Evolutionary conservation across 2,797 vertebrate species (phyloP).

Genomic region (Myiotriccus ornatus): DNA sequence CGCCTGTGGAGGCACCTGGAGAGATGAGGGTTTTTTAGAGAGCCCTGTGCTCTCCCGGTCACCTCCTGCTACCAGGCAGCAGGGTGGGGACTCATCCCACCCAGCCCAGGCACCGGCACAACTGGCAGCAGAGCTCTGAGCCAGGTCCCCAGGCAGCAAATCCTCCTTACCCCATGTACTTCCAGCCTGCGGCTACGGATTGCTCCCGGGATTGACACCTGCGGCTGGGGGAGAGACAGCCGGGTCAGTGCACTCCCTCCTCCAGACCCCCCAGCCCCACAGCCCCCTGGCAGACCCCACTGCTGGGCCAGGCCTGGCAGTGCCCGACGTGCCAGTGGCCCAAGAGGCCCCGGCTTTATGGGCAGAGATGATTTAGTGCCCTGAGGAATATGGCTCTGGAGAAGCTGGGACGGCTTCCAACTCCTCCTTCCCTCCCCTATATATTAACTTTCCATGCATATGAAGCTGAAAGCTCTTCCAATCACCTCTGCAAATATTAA

Average conservation of each 20-base stretch:
- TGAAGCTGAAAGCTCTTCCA: constrained; percentile 24
- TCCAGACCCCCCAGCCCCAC: accelerated
- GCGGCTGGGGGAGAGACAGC: background rate
- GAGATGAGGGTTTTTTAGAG: background rate
- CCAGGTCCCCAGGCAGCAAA: background rate
- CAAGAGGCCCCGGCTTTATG: background rate
- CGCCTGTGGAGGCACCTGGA: accelerated
- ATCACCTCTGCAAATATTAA: constrained; percentile 56
- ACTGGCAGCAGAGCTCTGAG: accelerated
- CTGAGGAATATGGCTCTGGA: background rate
- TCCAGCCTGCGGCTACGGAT: background rate
- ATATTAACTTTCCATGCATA: constrained; percentile 6
- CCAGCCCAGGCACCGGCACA: background rate
- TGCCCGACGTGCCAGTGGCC: accelerated
- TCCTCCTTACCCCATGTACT: background rate
- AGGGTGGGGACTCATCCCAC: background rate
- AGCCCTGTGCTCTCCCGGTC: background rate
- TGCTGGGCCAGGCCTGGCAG: accelerated
- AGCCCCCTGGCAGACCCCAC: background rate
- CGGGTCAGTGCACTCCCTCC: background rate
- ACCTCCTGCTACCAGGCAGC: background rate
- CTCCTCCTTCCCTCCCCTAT: background rate
- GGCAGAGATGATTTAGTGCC: constrained; percentile 19
- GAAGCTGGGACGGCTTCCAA: constrained; percentile 30
- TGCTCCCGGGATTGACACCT: accelerated